Evolutionary conservation across 2,113 vertebrate genomes (phyloP).

Genomic region (Platycercus adscitus): DNA sequence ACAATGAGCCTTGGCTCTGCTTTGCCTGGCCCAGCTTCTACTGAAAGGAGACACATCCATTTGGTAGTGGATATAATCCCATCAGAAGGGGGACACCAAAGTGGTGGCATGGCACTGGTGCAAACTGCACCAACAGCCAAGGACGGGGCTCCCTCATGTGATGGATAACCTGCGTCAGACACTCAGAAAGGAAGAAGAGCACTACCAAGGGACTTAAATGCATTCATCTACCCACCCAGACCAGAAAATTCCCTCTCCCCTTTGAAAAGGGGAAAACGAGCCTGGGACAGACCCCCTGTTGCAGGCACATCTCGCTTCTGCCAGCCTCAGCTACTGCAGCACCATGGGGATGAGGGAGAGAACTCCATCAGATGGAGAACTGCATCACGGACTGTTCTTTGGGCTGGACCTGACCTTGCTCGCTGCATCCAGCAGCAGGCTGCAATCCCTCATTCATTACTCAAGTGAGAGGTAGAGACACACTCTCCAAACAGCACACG

Average conservation of each 20-base stretch:
- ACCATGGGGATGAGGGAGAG: fast-evolving
- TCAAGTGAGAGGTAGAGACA: not conserved
- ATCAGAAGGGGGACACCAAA: not conserved
- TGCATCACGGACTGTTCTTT: fast-evolving
- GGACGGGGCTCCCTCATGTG: not conserved
- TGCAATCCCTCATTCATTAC: not conserved
- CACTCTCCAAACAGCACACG: not conserved
- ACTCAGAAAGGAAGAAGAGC: not conserved
- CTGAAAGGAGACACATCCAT: fast-evolving
- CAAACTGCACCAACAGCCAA: not conserved
- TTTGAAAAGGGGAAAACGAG: not conserved
- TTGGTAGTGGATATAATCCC: not conserved
- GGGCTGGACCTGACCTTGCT: not conserved
- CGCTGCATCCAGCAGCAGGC: not conserved
- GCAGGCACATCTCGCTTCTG: not conserved
- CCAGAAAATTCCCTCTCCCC: not conserved
- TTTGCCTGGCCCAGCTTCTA: not conserved
- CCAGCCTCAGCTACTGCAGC: not conserved
- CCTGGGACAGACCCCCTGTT: not conserved
- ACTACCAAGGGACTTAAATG: not conserved
- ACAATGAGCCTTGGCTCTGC: not conserved
- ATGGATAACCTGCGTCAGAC: not conserved
- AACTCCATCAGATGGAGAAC: not conserved
- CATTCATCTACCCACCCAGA: not conserved
- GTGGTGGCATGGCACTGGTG: not conserved